These are phyloP conservation scores for Trichonephila inaurata DNA, from an alignment of 1,140 invertebrate genomes.

Conservation along the genomic window DNA sequence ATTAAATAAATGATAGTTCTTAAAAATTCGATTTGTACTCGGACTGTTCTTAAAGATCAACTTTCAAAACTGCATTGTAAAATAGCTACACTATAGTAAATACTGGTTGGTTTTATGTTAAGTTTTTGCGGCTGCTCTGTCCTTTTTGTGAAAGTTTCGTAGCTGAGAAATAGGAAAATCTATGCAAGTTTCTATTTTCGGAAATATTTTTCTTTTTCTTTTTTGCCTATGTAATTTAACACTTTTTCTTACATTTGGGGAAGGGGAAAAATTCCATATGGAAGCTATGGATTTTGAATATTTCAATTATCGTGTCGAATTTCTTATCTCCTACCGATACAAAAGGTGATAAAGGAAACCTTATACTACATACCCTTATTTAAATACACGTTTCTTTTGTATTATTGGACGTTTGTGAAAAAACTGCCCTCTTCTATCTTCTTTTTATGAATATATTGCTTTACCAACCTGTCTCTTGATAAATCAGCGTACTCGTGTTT, in stretches of 20 bases:
- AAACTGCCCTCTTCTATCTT: not conserved
- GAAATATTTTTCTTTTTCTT: not conserved
- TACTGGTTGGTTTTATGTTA: not conserved
- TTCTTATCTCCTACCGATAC: not conserved
- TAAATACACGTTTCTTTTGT: not conserved
- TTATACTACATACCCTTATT: not conserved
- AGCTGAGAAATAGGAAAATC: not conserved
- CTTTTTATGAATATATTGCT: not conserved
- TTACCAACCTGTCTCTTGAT: not conserved
- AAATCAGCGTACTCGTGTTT: slow-evolving; percentile 21
- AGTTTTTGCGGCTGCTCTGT: not conserved
- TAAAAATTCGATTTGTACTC: not conserved
- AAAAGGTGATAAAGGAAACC: not conserved
- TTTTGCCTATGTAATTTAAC: not conserved
- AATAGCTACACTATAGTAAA: not conserved
- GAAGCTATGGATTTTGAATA: slow-evolving; percentile 30
- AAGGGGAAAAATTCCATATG: too few relatives aligned
- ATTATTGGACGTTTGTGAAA: not conserved
- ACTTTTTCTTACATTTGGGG: not conserved
- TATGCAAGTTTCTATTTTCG: too few relatives aligned
- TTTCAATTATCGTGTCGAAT: slow-evolving; percentile 68
- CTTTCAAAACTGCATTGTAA: not conserved
- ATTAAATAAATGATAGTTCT: not conserved
- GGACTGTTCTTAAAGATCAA: not conserved
- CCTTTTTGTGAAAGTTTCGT: not conserved